Conservation (phyloP, 92 coral and sea anemone species). For the Porites evermanni region DNA sequence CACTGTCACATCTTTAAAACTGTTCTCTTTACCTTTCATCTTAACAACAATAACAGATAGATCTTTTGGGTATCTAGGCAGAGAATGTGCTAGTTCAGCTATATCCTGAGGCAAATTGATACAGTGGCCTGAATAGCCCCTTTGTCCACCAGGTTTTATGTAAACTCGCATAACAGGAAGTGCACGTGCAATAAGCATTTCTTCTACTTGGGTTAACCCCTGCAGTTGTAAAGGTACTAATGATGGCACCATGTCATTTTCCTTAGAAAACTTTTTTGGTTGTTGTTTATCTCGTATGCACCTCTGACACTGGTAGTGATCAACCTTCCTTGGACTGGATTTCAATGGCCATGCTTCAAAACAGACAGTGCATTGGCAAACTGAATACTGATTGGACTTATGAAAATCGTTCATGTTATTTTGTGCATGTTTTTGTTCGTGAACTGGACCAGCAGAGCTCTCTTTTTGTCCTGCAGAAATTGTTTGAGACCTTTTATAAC, state of each 20-base stretch:
- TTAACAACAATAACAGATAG: conserved; percentile 74
- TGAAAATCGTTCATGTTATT: conserved; percentile 42
- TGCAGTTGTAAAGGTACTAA: conserved; percentile 61
- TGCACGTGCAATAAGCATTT: background rate
- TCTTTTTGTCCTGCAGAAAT: background rate
- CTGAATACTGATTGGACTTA: conserved; percentile 55
- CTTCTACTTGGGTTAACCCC: conserved; percentile 18
- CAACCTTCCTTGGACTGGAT: conserved; percentile 4
- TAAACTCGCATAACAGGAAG: conserved; percentile 75
- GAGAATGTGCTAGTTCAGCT: conserved; percentile 64
- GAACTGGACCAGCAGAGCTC: background rate
- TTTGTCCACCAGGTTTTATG: conserved; percentile 75
- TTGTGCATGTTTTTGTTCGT: conserved; percentile 44
- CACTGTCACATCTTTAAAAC: conserved; percentile 63
- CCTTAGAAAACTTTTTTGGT: conserved; percentile 65
- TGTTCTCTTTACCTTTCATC: conserved; percentile 70
- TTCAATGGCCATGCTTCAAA: conserved; percentile 65
- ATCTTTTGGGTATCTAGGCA: conserved; percentile 69
- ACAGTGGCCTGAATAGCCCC: conserved; percentile 19
- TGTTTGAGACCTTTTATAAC: conserved; percentile 3
- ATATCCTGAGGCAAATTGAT: conserved; percentile 75
- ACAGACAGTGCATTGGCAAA: conserved; percentile 61
- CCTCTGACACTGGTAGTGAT: conserved; percentile 52
- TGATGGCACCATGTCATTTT: conserved; percentile 74
- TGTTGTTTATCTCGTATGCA: conserved; percentile 62